A percentile compares a stretch with the other conserved stretches of the same genome.
These are phyloP conservation scores for Keiferia lycopersicella DNA, from an alignment of 2,888 invertebrate species.

Conservation along the genomic window DNA sequence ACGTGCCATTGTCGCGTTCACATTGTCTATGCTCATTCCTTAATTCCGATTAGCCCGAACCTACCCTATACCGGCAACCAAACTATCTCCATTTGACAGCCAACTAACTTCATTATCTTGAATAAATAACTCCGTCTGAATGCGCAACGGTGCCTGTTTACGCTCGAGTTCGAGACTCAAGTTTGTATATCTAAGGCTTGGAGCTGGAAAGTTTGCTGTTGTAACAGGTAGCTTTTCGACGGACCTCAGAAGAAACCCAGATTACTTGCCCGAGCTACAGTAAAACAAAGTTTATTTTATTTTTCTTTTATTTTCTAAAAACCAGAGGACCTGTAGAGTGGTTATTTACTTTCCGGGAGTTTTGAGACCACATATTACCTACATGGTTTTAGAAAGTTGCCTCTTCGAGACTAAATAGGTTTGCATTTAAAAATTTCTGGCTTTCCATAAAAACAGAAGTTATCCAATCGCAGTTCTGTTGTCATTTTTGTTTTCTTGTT, in stretches of 20 bases:
- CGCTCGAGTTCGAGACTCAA: slow-evolving; percentile 46
- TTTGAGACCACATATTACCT: no score
- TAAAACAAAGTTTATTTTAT: slow-evolving; percentile 2
- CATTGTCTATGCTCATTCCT: slow-evolving; percentile 77
- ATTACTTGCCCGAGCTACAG: slow-evolving; percentile 1
- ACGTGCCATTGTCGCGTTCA: slow-evolving; percentile 76
- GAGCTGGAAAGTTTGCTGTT: slow-evolving; percentile 43
- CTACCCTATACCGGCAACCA: slow-evolving; percentile 43
- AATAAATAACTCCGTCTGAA: slow-evolving; percentile 39
- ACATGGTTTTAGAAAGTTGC: no score
- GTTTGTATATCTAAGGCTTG: slow-evolving; percentile 44
- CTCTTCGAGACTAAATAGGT: no score
- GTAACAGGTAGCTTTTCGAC: slow-evolving; percentile 38
- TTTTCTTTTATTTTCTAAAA: not conserved
- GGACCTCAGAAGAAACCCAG: slow-evolving; percentile 33
- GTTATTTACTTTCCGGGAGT: no score
- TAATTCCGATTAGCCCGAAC: slow-evolving; percentile 73
- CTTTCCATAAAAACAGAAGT: no score
- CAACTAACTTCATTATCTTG: slow-evolving; percentile 29
- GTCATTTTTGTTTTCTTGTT: no score
- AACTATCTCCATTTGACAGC: slow-evolving; percentile 27
- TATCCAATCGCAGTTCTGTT: no score
- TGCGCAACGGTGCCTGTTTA: slow-evolving; percentile 40
- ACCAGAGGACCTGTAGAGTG: not conserved
- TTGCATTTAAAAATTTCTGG: no score